Evolutionary conservation across 1,140 invertebrate genomes (phyloP), one percentile per base, ranked within the genome.

Genomic region (Mercenaria mercenaria): DNA sequence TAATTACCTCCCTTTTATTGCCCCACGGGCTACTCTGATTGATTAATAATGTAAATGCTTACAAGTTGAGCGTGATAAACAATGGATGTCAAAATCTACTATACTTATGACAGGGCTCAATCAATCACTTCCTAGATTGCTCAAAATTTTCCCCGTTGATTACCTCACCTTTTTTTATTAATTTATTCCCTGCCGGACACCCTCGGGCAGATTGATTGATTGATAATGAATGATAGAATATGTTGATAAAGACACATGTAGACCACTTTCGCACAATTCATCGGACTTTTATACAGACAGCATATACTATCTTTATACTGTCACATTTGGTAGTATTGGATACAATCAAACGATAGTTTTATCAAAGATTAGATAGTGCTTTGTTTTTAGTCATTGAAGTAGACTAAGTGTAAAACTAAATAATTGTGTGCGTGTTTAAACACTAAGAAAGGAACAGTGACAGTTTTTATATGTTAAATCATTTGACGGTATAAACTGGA

Each of bases 161-260:
- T 67, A 11, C 39, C 74, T 47, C 32, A 50, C 32, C 56, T 37
- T 39, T 72, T 52, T 50, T 80, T 52, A 79, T 88, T 64, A 64
- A 88, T 88, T 87, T 77, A 77, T 64, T 61, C 59, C 86, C 74
- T 52, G 18, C 43, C 43, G 84, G 74, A 61, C 29, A 34, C 86
- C 86, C 56, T 32, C n/a, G 39, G 86, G 47, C 56, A 50, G 47
- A 87, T 88, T 88, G 86, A 88, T 88, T 88, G 86, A 88, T 88
- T 88, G 76, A 88, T 88, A 88, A 80, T 88, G 86, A 88, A 79
- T 79, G 86, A 88, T 88, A 37, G 56, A 67, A 37, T 20, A 20
- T 26, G 41, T 39, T 77, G 86, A 88, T 88, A 88, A 88, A 77
- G 56, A 32, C 52, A 29, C 74, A 80, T 80, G 76, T 80, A 69